Evolutionary conservation across 2,888 invertebrate species (phyloP), one percentile per base, ranked within the genome.

Genomic region (Brenthis ino): DNA sequence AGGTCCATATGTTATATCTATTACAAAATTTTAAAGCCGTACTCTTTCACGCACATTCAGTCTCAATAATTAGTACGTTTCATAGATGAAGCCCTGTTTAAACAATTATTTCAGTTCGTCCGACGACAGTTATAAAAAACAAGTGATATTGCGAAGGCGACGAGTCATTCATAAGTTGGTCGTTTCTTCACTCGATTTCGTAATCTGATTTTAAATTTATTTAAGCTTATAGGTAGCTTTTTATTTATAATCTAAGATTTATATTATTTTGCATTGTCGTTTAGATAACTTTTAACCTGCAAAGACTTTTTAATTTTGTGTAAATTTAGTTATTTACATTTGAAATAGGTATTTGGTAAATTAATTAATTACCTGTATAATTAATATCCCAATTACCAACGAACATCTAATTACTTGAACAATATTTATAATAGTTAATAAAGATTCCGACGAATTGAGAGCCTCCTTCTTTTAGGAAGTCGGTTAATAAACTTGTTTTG

Each of bases 101-200:
- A 90, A 83, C 85, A 85, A 90, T 91, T 90, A 91, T 87, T 86
- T 86, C 84, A 75, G 83, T 77, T 77, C 69, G 75, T 74, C 72
- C 72, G 75, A 74, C 72, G 75, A 70, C 71, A 72, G 75, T 77
- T 77, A 80, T 80, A 82, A 83, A 81, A 83, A 83, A 79, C 76
- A 14, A 63, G 53, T 63, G 75, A 66, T 68, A 54, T 67, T 64
- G 79, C 76, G 82, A 81, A 76, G 82, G 82, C 78, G 81, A 65
- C 74, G 57, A 74, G 77, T 76, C 82, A 82, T 82, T 82, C 81
- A 83, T 80, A 79, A 77, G 74, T 66, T 64, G 60, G 12, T 61
- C 24, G 69, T 57, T 50, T 69, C 63, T 63, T 63, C 63, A 63
- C 51, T 63, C 43, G 43, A 24, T 67, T 67, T 63, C 67, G 61